Evolutionary conservation across 1,140 invertebrate genomes (phyloP), one percentile per base, ranked within the genome.

Genomic region (Drosophila tani): DNA sequence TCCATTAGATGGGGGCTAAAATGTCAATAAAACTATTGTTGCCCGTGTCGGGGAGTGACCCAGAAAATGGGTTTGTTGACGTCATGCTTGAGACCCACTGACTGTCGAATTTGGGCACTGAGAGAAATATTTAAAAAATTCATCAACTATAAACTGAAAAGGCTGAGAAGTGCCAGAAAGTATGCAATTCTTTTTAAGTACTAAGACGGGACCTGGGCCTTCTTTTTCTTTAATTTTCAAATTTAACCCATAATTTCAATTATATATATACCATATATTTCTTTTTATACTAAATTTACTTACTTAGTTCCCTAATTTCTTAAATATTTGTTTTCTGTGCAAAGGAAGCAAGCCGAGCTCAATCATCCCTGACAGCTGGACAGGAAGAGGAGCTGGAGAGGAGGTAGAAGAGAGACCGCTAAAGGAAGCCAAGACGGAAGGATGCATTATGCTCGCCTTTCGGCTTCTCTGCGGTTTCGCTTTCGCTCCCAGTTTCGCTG

Each of bases 21-120:
- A 77, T 78, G 75, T 78, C 75, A 78, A 78, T 69, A 78, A 78
- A 57, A 78, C 43, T 78, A 60, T 43, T 60, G 70, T 74, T 74
- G 70, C 21, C 70, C 19, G 53, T 29, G 70, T 29, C 38, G 69
- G 66, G 38, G 69, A 59, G 70, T 74, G 70, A 74, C 70, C 70
- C 70, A 73, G 68, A 73, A 73, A 73, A 51, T 60, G 57, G 32
- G 57, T 43, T 68, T 57, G 32, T 50, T 78, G 75, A 78, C 75
- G 75, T 78, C 75, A 78, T 78, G 51, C 65, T 32, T 15, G 45
- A 29, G 32, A 56, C 3, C 38, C 58, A 74, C n/a, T 67, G 63
- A 55, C 56, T 56, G 35, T 24, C 21, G 27, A 60, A 45, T 19
- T 38, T 12, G 21, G 27, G 4, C 64, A 69, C 46, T 53, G 21